phyloP scores from a whole-genome alignment of 2,888 invertebrate species.

The Entomobrya multifasciata region DNA sequence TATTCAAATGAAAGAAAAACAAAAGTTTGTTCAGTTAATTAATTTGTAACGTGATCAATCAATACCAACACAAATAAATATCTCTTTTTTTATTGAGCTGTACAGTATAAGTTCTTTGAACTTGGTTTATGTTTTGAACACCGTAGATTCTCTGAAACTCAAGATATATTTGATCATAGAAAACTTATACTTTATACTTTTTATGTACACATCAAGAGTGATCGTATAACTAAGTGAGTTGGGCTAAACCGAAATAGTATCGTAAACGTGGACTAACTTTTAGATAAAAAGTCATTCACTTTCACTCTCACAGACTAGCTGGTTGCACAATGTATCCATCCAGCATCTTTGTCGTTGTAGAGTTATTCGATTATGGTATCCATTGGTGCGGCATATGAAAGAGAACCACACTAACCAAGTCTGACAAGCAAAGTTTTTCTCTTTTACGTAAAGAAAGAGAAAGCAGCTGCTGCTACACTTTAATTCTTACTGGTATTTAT shows the following conservation, averaged over 20 bases:
- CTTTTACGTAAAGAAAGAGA: neutral
- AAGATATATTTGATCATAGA: slow-evolving; percentile 60
- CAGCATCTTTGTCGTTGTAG: no score
- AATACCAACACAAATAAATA: slow-evolving; percentile 31
- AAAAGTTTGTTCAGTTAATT: slow-evolving; percentile 44
- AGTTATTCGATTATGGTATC: slow-evolving; percentile 49
- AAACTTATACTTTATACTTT: neutral
- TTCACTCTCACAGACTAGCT: slow-evolving; percentile 8
- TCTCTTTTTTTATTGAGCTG: slow-evolving; percentile 36
- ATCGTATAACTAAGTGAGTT: slow-evolving; percentile 17
- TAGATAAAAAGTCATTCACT: slow-evolving; percentile 46
- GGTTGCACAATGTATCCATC: no score
- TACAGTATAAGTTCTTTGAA: slow-evolving; percentile 41
- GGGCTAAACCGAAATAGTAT: neutral
- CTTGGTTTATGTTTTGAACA: slow-evolving; percentile 15
- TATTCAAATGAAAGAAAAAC: slow-evolving; percentile 81
- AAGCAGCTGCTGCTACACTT: no score
- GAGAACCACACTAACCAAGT: slow-evolving; percentile 58
- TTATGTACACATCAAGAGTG: neutral
- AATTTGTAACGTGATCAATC: slow-evolving; percentile 45
- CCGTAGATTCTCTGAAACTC: neutral
- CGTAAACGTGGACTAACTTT: no score
- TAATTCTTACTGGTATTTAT: slow-evolving; percentile 38
- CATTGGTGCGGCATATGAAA: slow-evolving; percentile 50
- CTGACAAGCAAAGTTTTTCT: slow-evolving; percentile 44